Base-by-base conservation (phyloP, 2,797 vertebrate genomes). In the Notolepis coatsorum region DNA sequence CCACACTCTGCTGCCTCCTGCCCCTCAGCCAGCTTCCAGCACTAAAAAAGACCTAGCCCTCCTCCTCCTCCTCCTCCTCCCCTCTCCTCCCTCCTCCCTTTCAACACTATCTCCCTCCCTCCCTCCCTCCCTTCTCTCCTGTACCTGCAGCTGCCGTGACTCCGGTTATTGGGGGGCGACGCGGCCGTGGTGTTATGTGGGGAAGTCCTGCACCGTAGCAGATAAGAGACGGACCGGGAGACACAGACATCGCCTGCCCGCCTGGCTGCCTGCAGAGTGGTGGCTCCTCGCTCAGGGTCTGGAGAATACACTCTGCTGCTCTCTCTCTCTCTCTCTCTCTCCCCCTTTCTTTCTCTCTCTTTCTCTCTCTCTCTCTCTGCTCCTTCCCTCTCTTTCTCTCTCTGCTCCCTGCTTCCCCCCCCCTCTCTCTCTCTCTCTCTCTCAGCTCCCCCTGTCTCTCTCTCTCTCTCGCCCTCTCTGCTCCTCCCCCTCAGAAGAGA, bases 1-100 rank as follows among this genome's bases (percentile, higher is more conserved):
- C 91, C 91, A 92, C 91, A 88, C 67, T 75, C 67, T 58, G 51
- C 77, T 77, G 74, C 84, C 85, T 74, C 86, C 84, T 73, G 75
- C 71, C 82, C 71, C 79, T 81, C 38, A 75, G n/a, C 64, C 78
- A 80, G 68, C 73, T 82, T 61, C 82, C 75, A 78, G 71, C 66
- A 57, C 66, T 66, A n/a, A n/a, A n/a, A n/a, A n/a, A 71, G 64
- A 64, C 71, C 53, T 42, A 47, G 23, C n/a, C 25, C 24, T n/a
- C n/a, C n/a, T n/a, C 51, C 64, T 42, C 37, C 35, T 48, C 28
- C 42, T 48, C 6, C 38, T 50, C 46, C 59, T 18, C 18, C 38
- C 15, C 38, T 46, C 15, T 15, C 27, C n/a, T 8, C 51, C 39
- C 50, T 23, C 3, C 12, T 3, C 15, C 18, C 4, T 2, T 41